Evolutionary conservation across 1,140 invertebrate genomes (phyloP), one percentile per base, ranked within the genome.

Genomic region (Drosophila sulfurigaster): DNA sequence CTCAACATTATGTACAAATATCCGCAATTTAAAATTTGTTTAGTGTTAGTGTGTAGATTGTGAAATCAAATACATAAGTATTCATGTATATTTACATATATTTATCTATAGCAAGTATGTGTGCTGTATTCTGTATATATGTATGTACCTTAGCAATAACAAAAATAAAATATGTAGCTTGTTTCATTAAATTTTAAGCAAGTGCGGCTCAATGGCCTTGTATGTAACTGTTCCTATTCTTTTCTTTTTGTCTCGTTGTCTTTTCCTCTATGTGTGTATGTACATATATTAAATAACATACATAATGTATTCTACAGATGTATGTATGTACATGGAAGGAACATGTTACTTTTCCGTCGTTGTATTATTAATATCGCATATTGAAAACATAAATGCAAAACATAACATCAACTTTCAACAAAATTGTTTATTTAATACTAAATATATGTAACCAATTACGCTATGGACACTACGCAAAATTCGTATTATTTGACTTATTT

Each of bases 1-100:
- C 83, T 88, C 83, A 76, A 66, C 67, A 82, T 71, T 87, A 87
- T 87, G 58, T 87, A 87, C 82, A 87, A 87, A 88, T 87, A 89
- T 87, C 51, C 62, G 35, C 10, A 38, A 38, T 8, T 57, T 79
- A 63, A 56, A 25, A 32, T 62, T 38, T 49, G 59, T 69, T 60
- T 66, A 10, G 51, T 43, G 54, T 58, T 66, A 13, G 58, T 51
- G 32, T 52, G 46, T 52, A 57, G 38, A 49, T 60, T 51, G 25
- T 68, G 52, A 8, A 2, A 38, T 38, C 35, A 38, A 54, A 13
- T 13, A 54, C 51, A 54, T 35, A 25, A 25, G 13, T 56, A 38
- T 56, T 4, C 15, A 48, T 48, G 6, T 48, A 48, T 15, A 15
- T 48, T 6, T 48, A 48, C 16, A 7, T 20, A 48, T 48, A 16